phyloP scores from a whole-genome alignment of 1,140 invertebrate genomes.

The Orchesella cincta region DNA sequence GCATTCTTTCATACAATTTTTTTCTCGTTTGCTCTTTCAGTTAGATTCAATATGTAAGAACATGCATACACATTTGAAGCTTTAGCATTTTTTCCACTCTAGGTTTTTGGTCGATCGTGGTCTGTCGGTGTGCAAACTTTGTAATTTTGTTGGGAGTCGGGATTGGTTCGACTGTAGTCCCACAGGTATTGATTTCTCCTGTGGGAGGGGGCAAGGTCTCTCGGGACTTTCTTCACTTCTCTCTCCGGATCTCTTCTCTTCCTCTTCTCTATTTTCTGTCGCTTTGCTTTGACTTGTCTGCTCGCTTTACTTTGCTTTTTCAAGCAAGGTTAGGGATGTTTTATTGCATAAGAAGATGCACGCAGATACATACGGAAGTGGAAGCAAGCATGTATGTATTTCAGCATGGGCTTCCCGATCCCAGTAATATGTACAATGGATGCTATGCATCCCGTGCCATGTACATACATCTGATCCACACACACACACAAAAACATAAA shows the following conservation, averaged over 20 bases:
- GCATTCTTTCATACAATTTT: no score
- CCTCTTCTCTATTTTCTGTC: slow-evolving; percentile 19
- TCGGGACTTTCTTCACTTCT: slow-evolving; percentile 33
- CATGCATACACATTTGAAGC: background rate
- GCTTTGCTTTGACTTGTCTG: slow-evolving; percentile 25
- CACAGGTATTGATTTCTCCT: slow-evolving; percentile 52
- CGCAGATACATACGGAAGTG: background rate
- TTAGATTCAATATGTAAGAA: background rate
- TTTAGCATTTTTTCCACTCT: background rate
- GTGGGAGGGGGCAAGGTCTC: slow-evolving; percentile 46
- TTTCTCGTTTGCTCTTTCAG: no score
- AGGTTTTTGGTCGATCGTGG: slow-evolving; percentile 43
- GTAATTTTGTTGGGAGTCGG: slow-evolving; percentile 45
- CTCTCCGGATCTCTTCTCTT: slow-evolving; percentile 18
- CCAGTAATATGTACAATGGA: background rate
- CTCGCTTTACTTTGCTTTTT: slow-evolving; percentile 21
- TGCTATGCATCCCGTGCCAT: background rate
- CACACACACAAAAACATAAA: background rate
- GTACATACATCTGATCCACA: background rate
- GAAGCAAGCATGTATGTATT: background rate
- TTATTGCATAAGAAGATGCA: slow-evolving; percentile 10
- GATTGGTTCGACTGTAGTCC: slow-evolving; percentile 50
- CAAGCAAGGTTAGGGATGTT: slow-evolving; percentile 21
- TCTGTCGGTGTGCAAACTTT: slow-evolving; percentile 44
- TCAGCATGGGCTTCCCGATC: background rate